Evolutionary conservation across 2,888 invertebrate species (phyloP).

Genomic region (Ormia ochracea): DNA sequence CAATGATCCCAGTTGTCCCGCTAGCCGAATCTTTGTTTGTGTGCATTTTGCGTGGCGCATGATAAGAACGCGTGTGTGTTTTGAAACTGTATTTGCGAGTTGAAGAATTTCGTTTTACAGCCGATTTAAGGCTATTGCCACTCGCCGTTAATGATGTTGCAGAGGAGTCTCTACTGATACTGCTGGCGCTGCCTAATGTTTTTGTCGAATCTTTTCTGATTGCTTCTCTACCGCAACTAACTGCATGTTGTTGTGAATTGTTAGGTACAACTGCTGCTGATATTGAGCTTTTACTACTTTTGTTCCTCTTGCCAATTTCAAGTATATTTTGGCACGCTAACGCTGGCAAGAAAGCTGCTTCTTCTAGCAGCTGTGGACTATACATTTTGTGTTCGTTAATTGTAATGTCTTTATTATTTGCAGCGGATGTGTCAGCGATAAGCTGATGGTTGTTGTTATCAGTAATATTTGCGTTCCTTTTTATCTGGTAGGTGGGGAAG

Average conservation of each 20-base stretch:
- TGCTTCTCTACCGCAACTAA: constrained; percentile 48
- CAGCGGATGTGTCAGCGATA: constrained; percentile 20
- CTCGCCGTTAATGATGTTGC: constrained; percentile 37
- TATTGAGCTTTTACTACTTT: constrained; percentile 41
- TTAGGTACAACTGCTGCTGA: constrained; percentile 37
- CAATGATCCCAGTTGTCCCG: constrained; percentile 34
- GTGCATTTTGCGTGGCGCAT: constrained; percentile 71
- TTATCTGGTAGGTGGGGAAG: constrained; percentile 7
- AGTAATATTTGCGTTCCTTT: not conserved
- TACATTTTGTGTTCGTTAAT: constrained; percentile 31
- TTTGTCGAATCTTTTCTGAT: constrained; percentile 46
- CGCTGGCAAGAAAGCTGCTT: constrained; percentile 60
- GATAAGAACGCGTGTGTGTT: constrained; percentile 72
- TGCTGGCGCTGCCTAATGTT: constrained; percentile 28
- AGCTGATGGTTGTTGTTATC: constrained; percentile 28
- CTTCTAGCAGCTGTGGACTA: constrained; percentile 2
- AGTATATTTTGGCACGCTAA: constrained; percentile 36
- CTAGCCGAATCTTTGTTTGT: constrained; percentile 41
- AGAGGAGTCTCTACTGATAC: constrained; percentile 54
- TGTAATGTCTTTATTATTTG: constrained; percentile 34
- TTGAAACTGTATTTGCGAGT: constrained; percentile 76
- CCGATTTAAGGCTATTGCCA: constrained; percentile 51
- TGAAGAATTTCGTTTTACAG: constrained; percentile 63
- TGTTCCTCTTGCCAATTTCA: constrained; percentile 35
- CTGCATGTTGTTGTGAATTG: constrained; percentile 54